Evolutionary conservation across 2,797 vertebrate genomes (phyloP).

Genomic region (Hydrocynus forskahlii): DNA sequence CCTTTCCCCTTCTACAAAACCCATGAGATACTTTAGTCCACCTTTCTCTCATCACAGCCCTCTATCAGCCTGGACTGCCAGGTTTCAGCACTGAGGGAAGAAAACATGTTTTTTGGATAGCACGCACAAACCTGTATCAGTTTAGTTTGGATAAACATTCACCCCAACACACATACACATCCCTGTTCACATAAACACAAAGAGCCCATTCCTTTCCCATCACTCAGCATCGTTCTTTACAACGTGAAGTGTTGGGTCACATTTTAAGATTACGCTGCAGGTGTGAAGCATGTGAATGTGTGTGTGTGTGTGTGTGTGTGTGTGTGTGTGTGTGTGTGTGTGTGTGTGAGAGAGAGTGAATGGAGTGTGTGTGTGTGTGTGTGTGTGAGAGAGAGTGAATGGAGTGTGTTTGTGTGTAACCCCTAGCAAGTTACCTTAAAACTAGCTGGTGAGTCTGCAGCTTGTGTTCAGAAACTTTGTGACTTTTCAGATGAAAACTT

Average conservation of each 20-base stretch:
- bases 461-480: too few species aligned
- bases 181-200: slow-evolving; percentile 18
- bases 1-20: background rate
- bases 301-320: too few species aligned
- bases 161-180: slow-evolving; percentile 34
- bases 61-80: slow-evolving; percentile 13
- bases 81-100: slow-evolving; percentile 22
- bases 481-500: too few species aligned
- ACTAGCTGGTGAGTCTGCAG: too few species aligned
- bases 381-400: too few species aligned
- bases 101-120: slow-evolving; percentile 42
- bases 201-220: slow-evolving; percentile 55
- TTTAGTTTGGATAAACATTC: slow-evolving; percentile 51
- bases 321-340: too few species aligned
- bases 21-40: slow-evolving; percentile 10
- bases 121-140: slow-evolving; percentile 45
- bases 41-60: slow-evolving; percentile 35
- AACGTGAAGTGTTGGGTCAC: slow-evolving; percentile 55
- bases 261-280: slow-evolving; percentile 51
- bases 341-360: too few species aligned
- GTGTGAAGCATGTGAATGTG: slow-evolving; percentile 45
- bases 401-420: too few species aligned
- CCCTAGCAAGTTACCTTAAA: too few species aligned
- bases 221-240: slow-evolving; percentile 66
- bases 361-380: too few species aligned